These are phyloP conservation scores for Tholera decimalis DNA, from an alignment of 2,888 invertebrate genomes.

Conservation along the genomic window DNA sequence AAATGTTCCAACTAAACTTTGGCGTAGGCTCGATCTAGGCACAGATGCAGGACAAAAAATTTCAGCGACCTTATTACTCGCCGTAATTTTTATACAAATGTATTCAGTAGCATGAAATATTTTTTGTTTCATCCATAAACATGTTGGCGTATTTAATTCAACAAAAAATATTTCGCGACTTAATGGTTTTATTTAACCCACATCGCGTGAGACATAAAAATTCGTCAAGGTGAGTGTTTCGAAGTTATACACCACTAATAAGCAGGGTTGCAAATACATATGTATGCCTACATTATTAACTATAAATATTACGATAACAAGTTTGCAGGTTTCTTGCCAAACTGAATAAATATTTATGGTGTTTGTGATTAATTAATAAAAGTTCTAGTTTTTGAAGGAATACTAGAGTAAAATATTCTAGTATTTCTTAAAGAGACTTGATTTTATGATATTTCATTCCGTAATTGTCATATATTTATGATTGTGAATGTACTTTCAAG, in stretches of 20 bases:
- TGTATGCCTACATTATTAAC: slow-evolving; percentile 35
- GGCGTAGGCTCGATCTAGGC: background rate
- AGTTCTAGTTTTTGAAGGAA: too few species aligned
- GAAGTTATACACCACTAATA: slow-evolving; percentile 48
- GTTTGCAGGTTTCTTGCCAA: background rate
- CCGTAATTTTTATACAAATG: slow-evolving; percentile 9
- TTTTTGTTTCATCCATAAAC: slow-evolving; percentile 37
- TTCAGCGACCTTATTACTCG: slow-evolving; percentile 20
- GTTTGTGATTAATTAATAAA: too few species aligned
- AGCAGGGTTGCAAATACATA: slow-evolving; percentile 37
- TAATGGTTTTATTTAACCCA: slow-evolving; percentile 42
- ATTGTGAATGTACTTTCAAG: background rate
- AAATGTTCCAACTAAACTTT: background rate
- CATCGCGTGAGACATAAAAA: slow-evolving; percentile 58
- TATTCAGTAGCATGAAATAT: slow-evolving; percentile 10
- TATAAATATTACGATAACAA: slow-evolving; percentile 13
- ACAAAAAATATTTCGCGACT: slow-evolving; percentile 45
- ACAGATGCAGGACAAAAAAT: background rate
- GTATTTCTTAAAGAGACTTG: too few species aligned
- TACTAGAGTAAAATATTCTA: too few species aligned
- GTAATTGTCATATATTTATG: background rate
- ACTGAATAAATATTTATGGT: background rate
- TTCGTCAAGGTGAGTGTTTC: slow-evolving; percentile 50
- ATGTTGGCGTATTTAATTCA: slow-evolving; percentile 43
- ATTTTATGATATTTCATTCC: too few species aligned